phyloP scores from a whole-genome alignment of 2,888 invertebrate species.

The Pachydiplax longipennis region DNA sequence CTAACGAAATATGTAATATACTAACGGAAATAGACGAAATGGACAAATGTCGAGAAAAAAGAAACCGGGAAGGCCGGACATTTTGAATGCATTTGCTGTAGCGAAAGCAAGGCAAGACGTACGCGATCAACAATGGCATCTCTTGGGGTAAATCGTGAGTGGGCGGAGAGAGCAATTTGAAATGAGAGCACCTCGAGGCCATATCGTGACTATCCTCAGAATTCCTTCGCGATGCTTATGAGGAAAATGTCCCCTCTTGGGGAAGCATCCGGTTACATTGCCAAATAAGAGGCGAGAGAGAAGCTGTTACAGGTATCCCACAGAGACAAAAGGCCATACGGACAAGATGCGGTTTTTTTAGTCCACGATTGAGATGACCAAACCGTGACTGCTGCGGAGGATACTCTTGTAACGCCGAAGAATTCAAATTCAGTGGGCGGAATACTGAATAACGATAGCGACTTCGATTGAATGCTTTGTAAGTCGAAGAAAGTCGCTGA shows the following conservation, averaged over 20 bases:
- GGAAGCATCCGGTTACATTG: background rate
- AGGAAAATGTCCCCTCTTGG: background rate
- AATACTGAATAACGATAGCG: background rate
- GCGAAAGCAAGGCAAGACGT: background rate
- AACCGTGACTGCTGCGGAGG: background rate
- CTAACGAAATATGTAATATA: too few relatives aligned
- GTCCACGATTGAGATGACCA: background rate
- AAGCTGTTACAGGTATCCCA: background rate
- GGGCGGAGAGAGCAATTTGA: slow-evolving; percentile 31
- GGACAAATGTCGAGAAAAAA: too few relatives aligned
- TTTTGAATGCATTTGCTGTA: too few relatives aligned
- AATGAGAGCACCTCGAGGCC: slow-evolving; percentile 38
- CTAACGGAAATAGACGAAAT: too few relatives aligned
- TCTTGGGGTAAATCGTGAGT: background rate
- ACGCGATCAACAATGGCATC: background rate
- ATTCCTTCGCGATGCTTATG: slow-evolving; percentile 32
- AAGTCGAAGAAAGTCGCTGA: background rate
- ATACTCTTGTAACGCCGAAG: background rate
- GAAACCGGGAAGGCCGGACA: too few relatives aligned
- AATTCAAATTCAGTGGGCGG: background rate
- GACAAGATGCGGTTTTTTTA: background rate
- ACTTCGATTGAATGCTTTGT: background rate
- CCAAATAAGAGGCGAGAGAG: background rate
- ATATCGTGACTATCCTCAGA: slow-evolving; percentile 30
- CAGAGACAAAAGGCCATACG: background rate